A percentile compares a stretch with the other conserved stretches of the same genome.
phyloP scores from a whole-genome alignment of 2,888 invertebrate species.

The Synergus umbraculus region DNA sequence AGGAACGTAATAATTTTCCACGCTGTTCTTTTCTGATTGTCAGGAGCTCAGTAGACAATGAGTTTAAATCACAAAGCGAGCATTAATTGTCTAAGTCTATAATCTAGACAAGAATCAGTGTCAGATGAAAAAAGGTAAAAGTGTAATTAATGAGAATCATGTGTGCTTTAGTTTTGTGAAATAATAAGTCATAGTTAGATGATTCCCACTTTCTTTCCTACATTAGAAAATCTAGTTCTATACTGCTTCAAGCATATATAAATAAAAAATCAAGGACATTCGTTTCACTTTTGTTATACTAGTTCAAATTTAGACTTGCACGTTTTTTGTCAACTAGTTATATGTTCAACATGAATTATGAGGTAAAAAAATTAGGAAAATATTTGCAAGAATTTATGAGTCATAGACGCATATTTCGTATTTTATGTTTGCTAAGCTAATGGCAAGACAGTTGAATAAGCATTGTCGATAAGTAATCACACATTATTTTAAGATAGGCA shows the following conservation, averaged over 20 bases:
- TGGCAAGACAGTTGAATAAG: constrained; percentile 1
- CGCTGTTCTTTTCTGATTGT: constrained; percentile 32
- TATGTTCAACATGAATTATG: not conserved
- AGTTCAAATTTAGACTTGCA: not conserved
- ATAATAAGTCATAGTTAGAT: constrained; percentile 8
- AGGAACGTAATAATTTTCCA: constrained; percentile 38
- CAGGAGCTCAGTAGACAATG: constrained; percentile 3
- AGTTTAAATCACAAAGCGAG: not conserved
- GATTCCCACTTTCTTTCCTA: constrained; percentile 19
- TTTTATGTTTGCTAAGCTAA: not conserved
- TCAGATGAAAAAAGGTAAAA: constrained; percentile 37
- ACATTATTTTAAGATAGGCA: constrained; percentile 29
- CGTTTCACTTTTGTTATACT: not conserved
- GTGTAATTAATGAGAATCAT: constrained; percentile 25
- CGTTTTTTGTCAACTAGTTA: not conserved
- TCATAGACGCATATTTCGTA: constrained; percentile 10
- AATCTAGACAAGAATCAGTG: constrained; percentile 26
- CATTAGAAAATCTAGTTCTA: constrained; percentile 4
- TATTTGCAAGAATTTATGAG: not conserved
- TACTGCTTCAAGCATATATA: not conserved
- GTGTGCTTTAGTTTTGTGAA: constrained; percentile 5
- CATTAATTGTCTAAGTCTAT: constrained; percentile 28
- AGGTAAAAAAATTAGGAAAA: not conserved
- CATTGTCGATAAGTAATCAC: constrained; percentile 37
- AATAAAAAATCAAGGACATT: not conserved